Evolutionary conservation across 2,888 invertebrate species (phyloP).

Genomic region (Dysmachus trigonus): DNA sequence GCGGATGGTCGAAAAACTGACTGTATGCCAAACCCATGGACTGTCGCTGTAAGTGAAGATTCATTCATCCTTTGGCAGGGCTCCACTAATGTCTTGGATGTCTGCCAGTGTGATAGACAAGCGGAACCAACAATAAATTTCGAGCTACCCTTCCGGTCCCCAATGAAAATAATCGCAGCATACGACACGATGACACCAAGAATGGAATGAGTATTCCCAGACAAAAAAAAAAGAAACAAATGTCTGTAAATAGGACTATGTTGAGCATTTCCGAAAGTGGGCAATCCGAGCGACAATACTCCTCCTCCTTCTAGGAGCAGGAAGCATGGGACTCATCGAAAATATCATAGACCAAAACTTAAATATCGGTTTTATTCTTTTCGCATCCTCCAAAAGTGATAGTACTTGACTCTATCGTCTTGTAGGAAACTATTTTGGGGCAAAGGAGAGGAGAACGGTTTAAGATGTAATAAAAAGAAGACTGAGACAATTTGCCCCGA

Average conservation of each 20-base stretch:
- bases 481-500: neutral
- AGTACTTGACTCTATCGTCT: neutral
- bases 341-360: constrained; percentile 11
- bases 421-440: neutral
- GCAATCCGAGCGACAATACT: neutral
- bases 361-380: neutral
- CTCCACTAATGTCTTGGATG: constrained; percentile 46
- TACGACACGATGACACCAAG: constrained; percentile 3
- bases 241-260: neutral
- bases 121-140: constrained; percentile 12
- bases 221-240: too few relatives aligned
- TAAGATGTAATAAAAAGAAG: neutral
- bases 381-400: neutral
- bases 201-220: neutral
- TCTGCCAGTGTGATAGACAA: constrained; percentile 42
- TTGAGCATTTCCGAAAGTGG: neutral
- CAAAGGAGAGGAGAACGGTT: neutral
- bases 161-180: neutral
- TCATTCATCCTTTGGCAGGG: constrained; percentile 44
- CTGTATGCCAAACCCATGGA: constrained; percentile 14
- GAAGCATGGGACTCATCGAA: neutral
- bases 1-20: neutral
- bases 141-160: neutral
- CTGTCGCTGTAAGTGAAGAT: constrained; percentile 35
- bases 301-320: neutral